These are phyloP conservation scores for Elysia crispata DNA, from an alignment of 2,888 invertebrate genomes.

Conservation along the genomic window DNA sequence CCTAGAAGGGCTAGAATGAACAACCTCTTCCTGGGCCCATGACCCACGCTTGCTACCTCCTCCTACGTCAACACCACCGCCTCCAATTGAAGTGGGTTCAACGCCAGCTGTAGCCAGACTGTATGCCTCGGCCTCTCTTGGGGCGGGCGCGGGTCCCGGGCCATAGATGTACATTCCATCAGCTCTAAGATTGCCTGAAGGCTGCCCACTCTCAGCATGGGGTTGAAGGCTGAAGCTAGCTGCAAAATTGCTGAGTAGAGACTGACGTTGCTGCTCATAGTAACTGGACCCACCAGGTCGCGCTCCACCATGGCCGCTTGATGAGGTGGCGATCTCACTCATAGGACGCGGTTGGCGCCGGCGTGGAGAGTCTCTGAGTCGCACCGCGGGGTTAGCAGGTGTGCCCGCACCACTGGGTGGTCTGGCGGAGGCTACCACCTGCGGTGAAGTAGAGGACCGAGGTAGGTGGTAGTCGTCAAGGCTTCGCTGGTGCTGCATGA, in stretches of 20 bases:
- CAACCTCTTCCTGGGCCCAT: too few species aligned
- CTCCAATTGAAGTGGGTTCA: background rate
- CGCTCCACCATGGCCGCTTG: constrained; percentile 32
- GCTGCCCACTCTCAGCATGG: constrained; percentile 14
- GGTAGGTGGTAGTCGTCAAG: constrained; percentile 52
- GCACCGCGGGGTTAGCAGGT: constrained; percentile 1
- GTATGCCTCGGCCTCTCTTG: background rate
- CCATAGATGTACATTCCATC: constrained; percentile 53
- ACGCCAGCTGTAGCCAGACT: background rate
- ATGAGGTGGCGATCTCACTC: constrained; percentile 54
- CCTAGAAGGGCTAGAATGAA: too few species aligned
- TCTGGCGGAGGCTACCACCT: constrained; percentile 27
- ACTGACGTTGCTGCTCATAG: constrained; percentile 45
- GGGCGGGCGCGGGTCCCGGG: constrained; percentile 23
- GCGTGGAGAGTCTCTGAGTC: constrained; percentile 49
- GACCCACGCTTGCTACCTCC: background rate
- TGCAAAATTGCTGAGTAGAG: constrained; percentile 45
- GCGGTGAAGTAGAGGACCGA: constrained; percentile 48
- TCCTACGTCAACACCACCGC: constrained; percentile 28
- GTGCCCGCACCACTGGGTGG: too few species aligned
- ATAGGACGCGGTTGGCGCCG: constrained; percentile 51
- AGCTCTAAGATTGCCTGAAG: background rate
- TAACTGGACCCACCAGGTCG: constrained; percentile 16
- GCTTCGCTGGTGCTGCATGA: constrained; percentile 50
- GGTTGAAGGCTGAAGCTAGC: constrained; percentile 38